These are phyloP conservation scores for Brachycybe producta DNA, from an alignment of 2,888 invertebrate species.

Conservation along the genomic window DNA sequence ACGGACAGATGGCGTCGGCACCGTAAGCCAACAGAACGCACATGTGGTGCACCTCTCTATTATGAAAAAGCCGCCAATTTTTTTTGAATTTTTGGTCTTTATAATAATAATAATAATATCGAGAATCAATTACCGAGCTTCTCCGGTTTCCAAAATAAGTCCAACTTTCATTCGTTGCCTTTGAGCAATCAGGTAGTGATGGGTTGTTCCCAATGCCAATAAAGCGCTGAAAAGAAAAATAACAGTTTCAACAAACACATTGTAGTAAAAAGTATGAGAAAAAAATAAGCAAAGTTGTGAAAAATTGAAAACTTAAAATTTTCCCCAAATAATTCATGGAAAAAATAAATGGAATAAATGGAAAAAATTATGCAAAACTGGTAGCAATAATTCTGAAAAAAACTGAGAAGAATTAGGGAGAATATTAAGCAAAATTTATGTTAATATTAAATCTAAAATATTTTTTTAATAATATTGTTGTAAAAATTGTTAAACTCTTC, in stretches of 20 bases:
- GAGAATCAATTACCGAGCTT: slow-evolving; percentile 53
- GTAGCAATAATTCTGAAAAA: too few species aligned
- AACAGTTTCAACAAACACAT: background rate
- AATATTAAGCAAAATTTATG: too few species aligned
- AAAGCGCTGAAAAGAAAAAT: slow-evolving; percentile 47
- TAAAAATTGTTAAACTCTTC: too few species aligned
- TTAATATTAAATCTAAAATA: too few species aligned
- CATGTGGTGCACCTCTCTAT: slow-evolving; percentile 74
- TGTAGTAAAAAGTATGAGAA: background rate
- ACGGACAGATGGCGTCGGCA: slow-evolving; percentile 95
- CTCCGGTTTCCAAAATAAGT: slow-evolving; percentile 86
- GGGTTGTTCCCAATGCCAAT: slow-evolving; percentile 79
- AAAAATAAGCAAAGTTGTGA: background rate
- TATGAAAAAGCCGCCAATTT: background rate
- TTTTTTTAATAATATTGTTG: too few species aligned
- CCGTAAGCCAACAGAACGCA: slow-evolving; percentile 92
- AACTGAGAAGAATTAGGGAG: too few species aligned
- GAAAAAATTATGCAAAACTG: slow-evolving; percentile 9
- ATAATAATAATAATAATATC: background rate
- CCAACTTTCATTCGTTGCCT: slow-evolving; percentile 93
- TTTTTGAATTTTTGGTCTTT: background rate
- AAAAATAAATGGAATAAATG: slow-evolving; percentile 17
- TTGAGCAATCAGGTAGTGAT: slow-evolving; percentile 88
- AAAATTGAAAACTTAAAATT: slow-evolving; percentile 25
- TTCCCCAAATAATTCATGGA: background rate